Base-by-base conservation (phyloP, 1,140 invertebrate species). In the Eumeta japonica region DNA sequence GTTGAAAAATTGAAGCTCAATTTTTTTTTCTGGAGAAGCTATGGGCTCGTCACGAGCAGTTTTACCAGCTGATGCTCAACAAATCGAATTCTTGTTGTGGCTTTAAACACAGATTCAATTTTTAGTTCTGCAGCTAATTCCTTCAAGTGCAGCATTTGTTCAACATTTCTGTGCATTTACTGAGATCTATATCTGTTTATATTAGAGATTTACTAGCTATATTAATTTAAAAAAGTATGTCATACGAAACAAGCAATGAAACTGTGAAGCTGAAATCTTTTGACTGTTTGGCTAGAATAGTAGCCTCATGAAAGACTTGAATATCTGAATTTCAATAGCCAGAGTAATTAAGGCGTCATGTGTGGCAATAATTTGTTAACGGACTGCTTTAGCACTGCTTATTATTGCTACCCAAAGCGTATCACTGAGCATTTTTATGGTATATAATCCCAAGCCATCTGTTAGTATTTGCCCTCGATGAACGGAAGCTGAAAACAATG, bases 231-330 rank as follows among this genome's bases (percentile, higher is more conserved):
- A 43, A 42, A 43, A 42, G 36, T 45, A 45, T 50, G 27, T 58
- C 48, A 48, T 64, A 58, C 50, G 52, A 61, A 46, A 58, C 44
- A 31, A 52, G 40, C 37, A 57, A 48, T 39, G n/a, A n/a, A n/a
- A n/a, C n/a, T n/a, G n/a, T n/a, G n/a, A n/a, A n/a, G n/a, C n/a
- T n/a, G n/a, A 48, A 48, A 44, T 48, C 35, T 44, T 46, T 46
- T 44, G 43, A 10, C 32, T 50, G 37, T 44, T 52, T 41, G 10
- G 36, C 37, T 41, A 50, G 38, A 43, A 35, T 39, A 39, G 29
- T 41, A 41, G 41, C 45, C 41, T 62, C 52, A 46, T 52, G 42
- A 41, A 42, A 46, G 14, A 46, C 43, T 40, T 48, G 30, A 48
- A 45, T 28, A 48, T 59, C 50, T 48, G 45, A n/a, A n/a, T 43